Evolutionary conservation across 2,797 vertebrate genomes (phyloP), one percentile per base, ranked within the genome.

Genomic region (Channa striata): DNA sequence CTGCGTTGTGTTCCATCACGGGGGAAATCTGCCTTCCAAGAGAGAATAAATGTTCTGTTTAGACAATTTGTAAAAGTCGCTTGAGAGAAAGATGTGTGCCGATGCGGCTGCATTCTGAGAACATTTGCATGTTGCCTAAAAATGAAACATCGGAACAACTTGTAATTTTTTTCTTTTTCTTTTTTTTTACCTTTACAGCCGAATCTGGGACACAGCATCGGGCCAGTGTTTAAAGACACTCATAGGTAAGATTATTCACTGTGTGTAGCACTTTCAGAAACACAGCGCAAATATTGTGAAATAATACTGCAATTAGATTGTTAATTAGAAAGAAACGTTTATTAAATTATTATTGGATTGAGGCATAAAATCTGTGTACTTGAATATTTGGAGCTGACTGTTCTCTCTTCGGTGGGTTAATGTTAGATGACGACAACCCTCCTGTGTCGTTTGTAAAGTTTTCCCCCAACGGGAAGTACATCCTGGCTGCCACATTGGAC

Each of bases 191-290:
- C 1, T 81, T 54, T 47, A 30, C 87, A 99, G 98, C 78, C 98
- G 98, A 70, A 99, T 99, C 92, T 99, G 98, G 98, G 98, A 99
- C 90, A 99, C 98, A 0, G 98, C 98, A 1, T 99, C 98, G 0
- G 98, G 98, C 4, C 98, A 99, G 94, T 99, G 98, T 92, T 94
- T 99, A 91, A 99, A 99, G 95, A 99, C 98, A 0, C 95, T 99
- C 78, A 99, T 99, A 13, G 98, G 98, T 99, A 87, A 96, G 95
- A 37, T 52, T 3, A 17, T n/a, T 0, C 14, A 9, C 25, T 0
- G 1, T 13, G 9, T 23, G 9, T n/a, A 11, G 13, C 30, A 6
- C 23, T 30, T 33, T 11, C 2, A 12, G 36, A 10, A 10, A 6
- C 7, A 6, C 10, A 30, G 4, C 4, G 6, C 25, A 30, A 30